These are phyloP conservation scores for Steromphala cineraria DNA, from an alignment of 2,888 invertebrate genomes.

Conservation along the genomic window DNA sequence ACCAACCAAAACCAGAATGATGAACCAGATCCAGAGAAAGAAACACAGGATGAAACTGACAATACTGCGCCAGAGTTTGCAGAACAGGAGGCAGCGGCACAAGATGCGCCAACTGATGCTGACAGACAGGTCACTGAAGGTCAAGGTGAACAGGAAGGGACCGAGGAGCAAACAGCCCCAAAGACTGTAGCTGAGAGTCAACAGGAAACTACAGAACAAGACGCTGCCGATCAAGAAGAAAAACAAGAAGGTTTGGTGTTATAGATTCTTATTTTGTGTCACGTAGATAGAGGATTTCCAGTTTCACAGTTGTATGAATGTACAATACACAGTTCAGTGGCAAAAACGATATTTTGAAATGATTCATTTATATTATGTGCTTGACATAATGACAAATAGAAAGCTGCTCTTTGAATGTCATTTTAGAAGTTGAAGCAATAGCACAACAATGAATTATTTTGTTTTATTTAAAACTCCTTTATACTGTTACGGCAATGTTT, in stretches of 20 bases:
- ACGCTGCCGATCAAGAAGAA: constrained; percentile 15
- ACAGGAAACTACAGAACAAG: constrained; percentile 3
- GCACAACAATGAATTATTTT: no score
- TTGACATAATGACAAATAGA: no score
- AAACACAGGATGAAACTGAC: constrained; percentile 22
- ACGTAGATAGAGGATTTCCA: no score
- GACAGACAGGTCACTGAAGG: constrained; percentile 15
- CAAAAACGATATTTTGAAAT: no score
- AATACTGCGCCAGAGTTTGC: constrained; percentile 17
- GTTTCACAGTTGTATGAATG: no score
- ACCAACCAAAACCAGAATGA: constrained; percentile 23
- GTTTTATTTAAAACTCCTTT: no score
- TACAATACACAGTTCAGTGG: no score
- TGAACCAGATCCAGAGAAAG: constrained; percentile 6
- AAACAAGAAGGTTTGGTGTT: background rate
- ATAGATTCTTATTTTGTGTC: no score
- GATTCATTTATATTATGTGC: no score
- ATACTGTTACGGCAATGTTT: no score
- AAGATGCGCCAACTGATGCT: constrained; percentile 1
- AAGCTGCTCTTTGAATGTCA: no score
- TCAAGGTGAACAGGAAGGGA: background rate
- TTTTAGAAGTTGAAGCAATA: no score
- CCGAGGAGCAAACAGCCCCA: background rate
- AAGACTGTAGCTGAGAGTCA: background rate
- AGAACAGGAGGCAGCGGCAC: background rate